Conservation (phyloP, 1,140 invertebrate genomes). For the Lethrus apterus region DNA sequence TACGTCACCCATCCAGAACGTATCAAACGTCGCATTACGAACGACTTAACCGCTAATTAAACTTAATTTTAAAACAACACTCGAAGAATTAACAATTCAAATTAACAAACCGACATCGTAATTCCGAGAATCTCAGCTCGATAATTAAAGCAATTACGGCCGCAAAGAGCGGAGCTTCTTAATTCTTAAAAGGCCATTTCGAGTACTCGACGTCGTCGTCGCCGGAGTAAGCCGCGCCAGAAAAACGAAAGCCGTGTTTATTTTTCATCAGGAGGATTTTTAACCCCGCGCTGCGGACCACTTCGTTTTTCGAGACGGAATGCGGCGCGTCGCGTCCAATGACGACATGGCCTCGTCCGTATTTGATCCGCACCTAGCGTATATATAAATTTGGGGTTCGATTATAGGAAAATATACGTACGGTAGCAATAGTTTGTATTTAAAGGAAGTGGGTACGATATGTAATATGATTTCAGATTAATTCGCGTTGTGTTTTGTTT, state of each 20-base stretch:
- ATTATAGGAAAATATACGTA: conserved; percentile 36
- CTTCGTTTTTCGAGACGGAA: not conserved
- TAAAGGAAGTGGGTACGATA: too few species aligned
- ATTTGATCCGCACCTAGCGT: conserved; percentile 34
- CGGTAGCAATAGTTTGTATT: too few species aligned
- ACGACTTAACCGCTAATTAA: too few species aligned
- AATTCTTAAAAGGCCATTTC: conserved; percentile 26
- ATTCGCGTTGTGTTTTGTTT: too few species aligned
- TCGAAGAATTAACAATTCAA: too few species aligned
- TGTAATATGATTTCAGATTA: too few species aligned
- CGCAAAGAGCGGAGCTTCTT: conserved; percentile 15
- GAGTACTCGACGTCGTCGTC: conserved; percentile 16
- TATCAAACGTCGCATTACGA: too few species aligned
- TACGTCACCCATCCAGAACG: too few species aligned
- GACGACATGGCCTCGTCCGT: conserved; percentile 12
- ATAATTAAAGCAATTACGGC: conserved; percentile 24
- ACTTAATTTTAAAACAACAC: too few species aligned
- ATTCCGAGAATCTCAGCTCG: too few species aligned
- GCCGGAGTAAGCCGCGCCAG: conserved; percentile 28
- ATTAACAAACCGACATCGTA: too few species aligned
- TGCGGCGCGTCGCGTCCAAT: not conserved
- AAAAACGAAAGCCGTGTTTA: conserved; percentile 35
- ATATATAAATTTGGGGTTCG: conserved; percentile 33
- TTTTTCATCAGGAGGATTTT: conserved; percentile 38
- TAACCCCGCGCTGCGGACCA: conserved; percentile 29